These are phyloP conservation scores for Agrilus mali DNA, from an alignment of 2,888 invertebrate species.

Conservation along the genomic window DNA sequence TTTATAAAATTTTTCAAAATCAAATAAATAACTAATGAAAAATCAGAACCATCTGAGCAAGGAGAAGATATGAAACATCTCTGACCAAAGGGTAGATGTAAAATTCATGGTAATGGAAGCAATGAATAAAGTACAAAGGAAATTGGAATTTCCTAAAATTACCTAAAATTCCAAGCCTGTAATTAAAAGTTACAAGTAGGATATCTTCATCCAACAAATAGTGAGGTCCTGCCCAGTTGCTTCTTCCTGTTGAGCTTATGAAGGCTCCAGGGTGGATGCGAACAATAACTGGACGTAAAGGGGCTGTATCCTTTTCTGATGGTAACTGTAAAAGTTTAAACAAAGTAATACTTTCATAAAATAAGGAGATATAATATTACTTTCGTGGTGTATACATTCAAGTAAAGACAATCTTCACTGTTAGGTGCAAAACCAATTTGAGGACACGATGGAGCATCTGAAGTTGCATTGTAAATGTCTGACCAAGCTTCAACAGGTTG, in stretches of 20 bases:
- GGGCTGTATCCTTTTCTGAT: too few relatives aligned
- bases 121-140: too few relatives aligned
- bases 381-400: conserved; percentile 42
- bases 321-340: background rate
- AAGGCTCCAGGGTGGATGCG: conserved; percentile 51
- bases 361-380: conserved; percentile 11
- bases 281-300: conserved; percentile 41
- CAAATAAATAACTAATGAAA: too few relatives aligned
- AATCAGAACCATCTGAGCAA: too few relatives aligned
- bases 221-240: conserved; percentile 37
- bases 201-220: conserved; percentile 45
- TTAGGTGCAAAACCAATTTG: conserved; percentile 21
- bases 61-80: too few relatives aligned
- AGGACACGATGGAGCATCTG: conserved; percentile 16
- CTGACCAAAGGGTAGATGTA: too few relatives aligned
- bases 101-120: too few relatives aligned
- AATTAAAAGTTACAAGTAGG: conserved; percentile 47
- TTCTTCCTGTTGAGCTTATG: conserved; percentile 42
- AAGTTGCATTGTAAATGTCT: conserved; percentile 9
- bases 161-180: conserved; percentile 40
- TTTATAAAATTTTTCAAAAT: background rate
- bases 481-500: conserved; percentile 11
- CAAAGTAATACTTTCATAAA: background rate
- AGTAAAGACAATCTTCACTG: conserved; percentile 45
- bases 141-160: conserved; percentile 1